phyloP scores from a whole-genome alignment of 2,113 vertebrate species.

The Lamprotornis superbus region DNA sequence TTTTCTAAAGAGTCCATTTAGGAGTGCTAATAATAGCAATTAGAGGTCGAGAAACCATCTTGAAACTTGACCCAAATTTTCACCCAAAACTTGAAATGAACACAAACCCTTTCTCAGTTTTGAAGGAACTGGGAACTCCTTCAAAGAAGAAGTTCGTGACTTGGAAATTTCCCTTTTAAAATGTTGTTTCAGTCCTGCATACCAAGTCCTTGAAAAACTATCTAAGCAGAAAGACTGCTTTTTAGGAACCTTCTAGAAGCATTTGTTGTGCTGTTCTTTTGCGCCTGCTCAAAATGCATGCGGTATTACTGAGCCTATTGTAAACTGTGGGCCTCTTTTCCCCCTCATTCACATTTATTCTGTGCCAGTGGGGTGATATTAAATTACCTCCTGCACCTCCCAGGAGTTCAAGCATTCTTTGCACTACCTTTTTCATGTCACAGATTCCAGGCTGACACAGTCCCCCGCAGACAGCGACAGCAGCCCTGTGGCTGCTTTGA shows the following conservation, averaged over 20 bases:
- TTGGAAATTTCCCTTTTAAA: constrained; percentile 54
- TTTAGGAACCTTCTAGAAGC: constrained; percentile 40
- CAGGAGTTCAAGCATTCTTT: background rate
- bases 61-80: constrained; percentile 72
- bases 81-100: constrained; percentile 68
- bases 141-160: constrained; percentile 49
- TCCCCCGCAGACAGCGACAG: background rate
- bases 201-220: constrained; percentile 31
- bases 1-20: constrained; percentile 71
- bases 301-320: constrained; percentile 4
- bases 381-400: constrained; percentile 31
- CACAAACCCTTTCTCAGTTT: constrained; percentile 28
- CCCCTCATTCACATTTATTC: background rate
- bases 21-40: constrained; percentile 70
- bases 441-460: background rate
- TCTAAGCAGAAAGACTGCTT: constrained; percentile 43
- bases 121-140: constrained; percentile 38
- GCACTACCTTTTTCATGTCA: background rate
- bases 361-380: background rate
- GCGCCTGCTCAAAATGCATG: background rate
- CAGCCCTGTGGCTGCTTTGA: background rate
- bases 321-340: background rate
- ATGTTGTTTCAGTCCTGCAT: constrained; percentile 31
- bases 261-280: constrained; percentile 24
- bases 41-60: constrained; percentile 72